Base-by-base conservation (phyloP, 2,888 invertebrate species). In the Notodonta dromedarius region DNA sequence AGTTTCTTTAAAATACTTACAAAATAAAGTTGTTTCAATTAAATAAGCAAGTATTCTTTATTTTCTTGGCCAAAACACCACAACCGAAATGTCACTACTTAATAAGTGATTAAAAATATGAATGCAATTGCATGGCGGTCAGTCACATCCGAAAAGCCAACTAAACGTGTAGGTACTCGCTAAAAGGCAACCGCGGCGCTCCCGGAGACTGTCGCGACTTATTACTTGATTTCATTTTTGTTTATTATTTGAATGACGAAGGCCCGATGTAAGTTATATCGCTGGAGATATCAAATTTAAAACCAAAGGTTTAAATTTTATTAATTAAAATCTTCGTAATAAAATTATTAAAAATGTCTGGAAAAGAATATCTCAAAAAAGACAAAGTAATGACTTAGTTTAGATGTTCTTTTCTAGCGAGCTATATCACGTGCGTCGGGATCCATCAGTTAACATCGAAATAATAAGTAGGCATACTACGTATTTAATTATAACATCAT, bases 131-230 rank as follows among this genome's bases (percentile, higher is more conserved):
- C 58, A 70, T 68, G 24, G 24, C 24, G 1, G 62, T 66, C 67
- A 7, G 11, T 57, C 72, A 65, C 54, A 57, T 60, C 64, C 62
- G 73, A 73, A 63, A 80, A 83, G 83, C 83, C 75, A 76, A n/a
- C n/a, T n/a, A n/a, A n/a, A 71, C 73, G 78, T 79, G 78, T 83
- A 72, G 63, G 75, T 73, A 84, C 79, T 79, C 66, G 79, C 85
- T 86, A 85, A 81, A 86, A 87, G 87, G 87, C 87, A 86, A 83
- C 85, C 82, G 57, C 5, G 12, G 50, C 55, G 44, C 54, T 55
- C 24, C 16, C 56, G 62, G 44, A 14, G 58, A 59, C 61, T 64
- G n/a, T 35, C 56, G 60, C n/a, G 44, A 55, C 50, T 39, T 40
- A 54, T 57, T 50, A 55, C 24, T 24, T 51, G 67, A 56, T 59